These are phyloP conservation scores for Synanceia verrucosa DNA, from an alignment of 2,797 vertebrate species.

Conservation along the genomic window DNA sequence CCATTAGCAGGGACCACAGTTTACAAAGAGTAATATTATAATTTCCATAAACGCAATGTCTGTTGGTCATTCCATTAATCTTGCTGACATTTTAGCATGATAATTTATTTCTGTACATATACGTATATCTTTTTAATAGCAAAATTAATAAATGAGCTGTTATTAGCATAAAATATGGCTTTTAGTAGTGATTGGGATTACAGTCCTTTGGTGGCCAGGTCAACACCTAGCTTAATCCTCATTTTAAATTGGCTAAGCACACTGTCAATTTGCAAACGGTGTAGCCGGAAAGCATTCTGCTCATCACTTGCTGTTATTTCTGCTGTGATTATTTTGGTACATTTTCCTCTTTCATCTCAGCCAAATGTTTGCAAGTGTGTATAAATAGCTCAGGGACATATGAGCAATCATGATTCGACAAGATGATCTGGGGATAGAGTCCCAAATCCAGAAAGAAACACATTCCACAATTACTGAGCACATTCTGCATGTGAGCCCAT, in stretches of 20 bases:
- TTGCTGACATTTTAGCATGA: conserved; percentile 78
- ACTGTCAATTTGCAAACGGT: conserved; percentile 30
- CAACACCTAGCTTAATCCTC: conserved; percentile 60
- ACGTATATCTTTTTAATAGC: conserved; percentile 61
- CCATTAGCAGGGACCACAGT: conserved; percentile 74
- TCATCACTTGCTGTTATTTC: conserved; percentile 13
- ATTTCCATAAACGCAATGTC: conserved; percentile 83
- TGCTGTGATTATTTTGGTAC: neutral
- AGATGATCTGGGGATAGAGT: conserved; percentile 28
- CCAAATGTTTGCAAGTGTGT: neutral
- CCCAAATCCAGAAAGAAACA: conserved; percentile 30
- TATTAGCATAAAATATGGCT: conserved; percentile 71
- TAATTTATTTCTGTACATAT: conserved; percentile 81
- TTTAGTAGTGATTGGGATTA: conserved; percentile 57
- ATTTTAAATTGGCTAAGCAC: conserved; percentile 51
- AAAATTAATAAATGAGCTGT: conserved; percentile 75
- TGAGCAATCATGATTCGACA: conserved; percentile 31
- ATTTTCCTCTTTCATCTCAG: conserved; percentile 1
- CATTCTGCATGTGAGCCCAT: conserved; percentile 30
- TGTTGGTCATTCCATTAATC: conserved; percentile 82
- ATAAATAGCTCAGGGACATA: conserved; percentile 23
- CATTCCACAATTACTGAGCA: conserved; percentile 44
- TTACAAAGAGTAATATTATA: conserved; percentile 80
- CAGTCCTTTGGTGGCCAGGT: conserved; percentile 42
- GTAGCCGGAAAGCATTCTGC: neutral